Evolutionary conservation across 2,888 invertebrate species (phyloP), one percentile per base, ranked within the genome.

Genomic region (Polyploca ridens): DNA sequence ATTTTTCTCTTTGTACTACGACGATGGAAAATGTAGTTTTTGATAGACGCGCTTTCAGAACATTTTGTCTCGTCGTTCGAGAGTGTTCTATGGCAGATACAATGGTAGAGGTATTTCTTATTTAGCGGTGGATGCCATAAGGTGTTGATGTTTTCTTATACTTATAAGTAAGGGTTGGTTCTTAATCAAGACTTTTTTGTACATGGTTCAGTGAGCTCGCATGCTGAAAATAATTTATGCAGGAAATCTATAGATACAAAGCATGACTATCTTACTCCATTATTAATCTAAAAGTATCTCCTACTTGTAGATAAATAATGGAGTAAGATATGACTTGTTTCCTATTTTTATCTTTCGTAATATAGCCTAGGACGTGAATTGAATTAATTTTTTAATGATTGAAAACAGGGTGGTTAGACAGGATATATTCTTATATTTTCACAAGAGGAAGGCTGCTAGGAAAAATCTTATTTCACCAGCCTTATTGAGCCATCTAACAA

Each of bases 91-190:
- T 83, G 79, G 78, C 76, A 76, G 75, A 81, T 78, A 71, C 76
- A 76, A 82, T 80, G 79, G 78, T 81, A 75, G 76, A 79, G 85
- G 86, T 86, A 88, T 90, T 88, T 88, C 88, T 88, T 87, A 89
- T 86, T 89, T 85, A 84, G 82, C 78, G 77, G 79, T 82, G 84
- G 82, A 82, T 84, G 81, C 69, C 63, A 19, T 54, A 54, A 54
- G 54, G 54, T 54, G 54, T 69, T 75, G 71, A 75, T 69, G 74
- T 74, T 71, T 77, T 67, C 71, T 54, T 16, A 54, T 54, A 54
- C 65, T 70, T 69, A 73, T 74, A 70, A 69, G 70, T 73, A 76
- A 72, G 63, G 70, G 64, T 73, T 69, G 65, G 66, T 65, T 65
- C 66, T 65, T 67, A 62, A 71, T 67, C 69, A 73, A 69, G 66